Conservation (phyloP, 2,113 vertebrate genomes). For the Prionailurus bengalensis region DNA sequence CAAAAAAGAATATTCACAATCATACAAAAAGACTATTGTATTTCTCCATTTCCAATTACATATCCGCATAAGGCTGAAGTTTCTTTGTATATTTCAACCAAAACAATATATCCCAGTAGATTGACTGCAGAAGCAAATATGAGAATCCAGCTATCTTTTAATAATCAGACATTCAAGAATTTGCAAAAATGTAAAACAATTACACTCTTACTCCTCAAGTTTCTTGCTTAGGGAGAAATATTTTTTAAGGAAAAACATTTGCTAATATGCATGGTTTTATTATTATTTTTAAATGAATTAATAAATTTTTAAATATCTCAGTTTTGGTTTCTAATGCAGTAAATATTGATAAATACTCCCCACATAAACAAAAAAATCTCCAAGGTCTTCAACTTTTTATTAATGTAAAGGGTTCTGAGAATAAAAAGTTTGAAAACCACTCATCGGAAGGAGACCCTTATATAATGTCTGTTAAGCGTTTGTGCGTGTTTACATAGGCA, state of each 20-base stretch:
- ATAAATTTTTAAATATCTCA: neutral
- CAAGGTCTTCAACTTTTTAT: neutral
- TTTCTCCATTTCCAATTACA: neutral
- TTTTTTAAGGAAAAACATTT: neutral
- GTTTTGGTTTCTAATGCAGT: neutral
- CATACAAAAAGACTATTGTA: neutral
- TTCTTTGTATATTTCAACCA: neutral
- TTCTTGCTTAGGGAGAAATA: neutral
- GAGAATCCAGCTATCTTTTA: neutral
- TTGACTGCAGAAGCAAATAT: neutral
- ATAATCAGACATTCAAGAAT: neutral
- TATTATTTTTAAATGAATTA: constrained; percentile 3
- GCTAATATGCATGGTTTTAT: neutral
- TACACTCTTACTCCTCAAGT: neutral
- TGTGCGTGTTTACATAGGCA: neutral
- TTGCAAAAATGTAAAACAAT: neutral
- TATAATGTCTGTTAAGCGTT: neutral
- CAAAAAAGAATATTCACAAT: neutral
- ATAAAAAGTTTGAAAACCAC: neutral
- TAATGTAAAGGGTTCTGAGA: neutral
- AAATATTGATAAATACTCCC: neutral
- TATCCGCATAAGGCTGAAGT: neutral
- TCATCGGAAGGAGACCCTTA: neutral
- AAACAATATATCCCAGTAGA: neutral
- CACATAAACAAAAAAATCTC: neutral